These are phyloP conservation scores for Scaptomyza hsui DNA, from an alignment of 1,140 invertebrate species.

Conservation along the genomic window DNA sequence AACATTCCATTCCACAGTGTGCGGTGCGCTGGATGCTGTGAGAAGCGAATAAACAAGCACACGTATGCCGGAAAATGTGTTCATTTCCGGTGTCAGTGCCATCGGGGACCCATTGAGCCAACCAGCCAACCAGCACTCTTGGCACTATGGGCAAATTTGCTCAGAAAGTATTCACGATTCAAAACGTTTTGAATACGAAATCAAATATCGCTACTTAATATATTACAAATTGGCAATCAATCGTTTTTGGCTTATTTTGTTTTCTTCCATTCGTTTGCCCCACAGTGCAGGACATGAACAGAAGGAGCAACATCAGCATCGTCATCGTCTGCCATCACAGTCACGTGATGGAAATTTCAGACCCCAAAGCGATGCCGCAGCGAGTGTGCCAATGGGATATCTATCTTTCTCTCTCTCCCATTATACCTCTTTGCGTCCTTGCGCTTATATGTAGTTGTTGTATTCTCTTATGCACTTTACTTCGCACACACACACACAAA, in stretches of 20 bases:
- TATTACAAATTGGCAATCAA: no score
- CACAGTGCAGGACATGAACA: background rate
- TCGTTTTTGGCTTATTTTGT: no score
- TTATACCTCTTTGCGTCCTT: background rate
- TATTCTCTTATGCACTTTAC: no score
- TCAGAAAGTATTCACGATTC: no score
- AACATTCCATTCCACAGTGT: conserved; percentile 6
- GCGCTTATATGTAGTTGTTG: no score
- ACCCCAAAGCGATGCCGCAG: background rate
- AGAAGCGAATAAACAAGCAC: conserved; percentile 15
- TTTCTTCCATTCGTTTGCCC: background rate
- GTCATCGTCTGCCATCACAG: background rate
- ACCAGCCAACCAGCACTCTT: background rate
- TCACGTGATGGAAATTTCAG: conserved; percentile 1
- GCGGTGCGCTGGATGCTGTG: background rate
- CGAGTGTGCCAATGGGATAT: background rate
- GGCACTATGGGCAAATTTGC: conserved; percentile 2
- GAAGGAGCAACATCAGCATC: background rate
- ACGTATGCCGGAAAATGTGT: conserved; percentile 78
- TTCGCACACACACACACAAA: background rate
- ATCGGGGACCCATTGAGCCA: conserved; percentile 43
- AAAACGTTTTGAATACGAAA: no score
- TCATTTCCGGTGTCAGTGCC: conserved; percentile 82
- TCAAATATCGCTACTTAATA: background rate
- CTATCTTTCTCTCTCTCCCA: background rate